A percentile compares a stretch with the other conserved stretches of the same genome.
These are phyloP conservation scores for Phymastichus coffea DNA, from an alignment of 1,140 invertebrate genomes.

Conservation along the genomic window DNA sequence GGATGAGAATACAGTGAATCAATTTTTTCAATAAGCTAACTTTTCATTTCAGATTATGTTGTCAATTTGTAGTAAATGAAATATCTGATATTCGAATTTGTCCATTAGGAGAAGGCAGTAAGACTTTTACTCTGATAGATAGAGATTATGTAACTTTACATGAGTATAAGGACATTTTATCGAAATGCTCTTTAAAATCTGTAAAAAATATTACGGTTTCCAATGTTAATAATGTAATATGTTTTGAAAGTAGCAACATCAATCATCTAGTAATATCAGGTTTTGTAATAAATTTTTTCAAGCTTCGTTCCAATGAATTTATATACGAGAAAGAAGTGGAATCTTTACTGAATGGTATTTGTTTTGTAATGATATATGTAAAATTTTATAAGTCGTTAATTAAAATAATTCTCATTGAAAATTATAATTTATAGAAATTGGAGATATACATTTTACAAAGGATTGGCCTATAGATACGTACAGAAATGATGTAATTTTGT, in stretches of 20 bases:
- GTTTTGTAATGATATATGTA: background rate
- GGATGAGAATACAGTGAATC: background rate
- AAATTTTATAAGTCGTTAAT: background rate
- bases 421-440: background rate
- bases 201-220: constrained; percentile 29
- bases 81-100: constrained; percentile 33
- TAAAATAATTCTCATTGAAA: background rate
- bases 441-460: too few species aligned
- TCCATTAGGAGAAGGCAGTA: constrained; percentile 4
- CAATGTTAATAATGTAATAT: constrained; percentile 37
- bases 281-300: constrained; percentile 31
- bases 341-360: constrained; percentile 26
- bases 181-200: constrained; percentile 18
- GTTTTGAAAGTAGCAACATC: constrained; percentile 42
- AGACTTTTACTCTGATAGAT: constrained; percentile 30
- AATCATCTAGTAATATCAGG: constrained; percentile 40
- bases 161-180: constrained; percentile 29
- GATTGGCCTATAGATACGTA: constrained; percentile 41
- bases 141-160: constrained; percentile 33
- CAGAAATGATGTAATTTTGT: constrained; percentile 43
- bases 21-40: background rate
- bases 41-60: constrained; percentile 29
- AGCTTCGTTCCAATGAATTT: constrained; percentile 30
- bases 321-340: constrained; percentile 29
- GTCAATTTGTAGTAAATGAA: constrained; percentile 26